These are phyloP conservation scores for Myrmecophaga tridactyla DNA, from an alignment of 2,113 vertebrate species.

Conservation along the genomic window DNA sequence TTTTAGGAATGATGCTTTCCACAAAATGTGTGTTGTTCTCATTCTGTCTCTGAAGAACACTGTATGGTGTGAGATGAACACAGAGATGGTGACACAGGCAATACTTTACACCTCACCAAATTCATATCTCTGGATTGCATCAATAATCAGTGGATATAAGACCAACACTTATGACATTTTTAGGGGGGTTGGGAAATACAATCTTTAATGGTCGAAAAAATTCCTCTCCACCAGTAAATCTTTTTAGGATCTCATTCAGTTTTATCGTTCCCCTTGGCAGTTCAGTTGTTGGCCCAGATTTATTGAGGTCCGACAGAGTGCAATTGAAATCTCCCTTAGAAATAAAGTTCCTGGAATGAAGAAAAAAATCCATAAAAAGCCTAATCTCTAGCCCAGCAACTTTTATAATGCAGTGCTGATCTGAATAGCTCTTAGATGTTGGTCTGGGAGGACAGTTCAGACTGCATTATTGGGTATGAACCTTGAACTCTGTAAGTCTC, in stretches of 20 bases:
- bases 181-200: slow-evolving; percentile 50
- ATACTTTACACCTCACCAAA: not conserved
- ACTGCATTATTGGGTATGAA: not conserved
- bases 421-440: slow-evolving; percentile 18
- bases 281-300: slow-evolving; percentile 66
- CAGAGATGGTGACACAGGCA: not conserved
- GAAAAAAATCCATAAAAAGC: slow-evolving; percentile 38
- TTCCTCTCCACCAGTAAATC: slow-evolving; percentile 74
- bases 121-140: slow-evolving; percentile 24
- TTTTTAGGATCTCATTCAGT: slow-evolving; percentile 70
- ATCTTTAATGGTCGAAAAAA: slow-evolving; percentile 65
- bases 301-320: slow-evolving; percentile 64
- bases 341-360: slow-evolving; percentile 53
- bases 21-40: slow-evolving; percentile 13
- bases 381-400: slow-evolving; percentile 57
- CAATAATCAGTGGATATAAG: slow-evolving; percentile 40
- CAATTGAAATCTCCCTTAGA: slow-evolving; percentile 57
- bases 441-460: slow-evolving; percentile 29
- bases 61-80: not conserved
- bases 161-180: not conserved
- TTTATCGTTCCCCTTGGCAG: slow-evolving; percentile 52
- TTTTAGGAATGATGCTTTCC: slow-evolving; percentile 42
- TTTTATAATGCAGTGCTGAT: slow-evolving; percentile 46
- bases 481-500: not conserved
- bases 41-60: not conserved